Base-by-base conservation (phyloP, 1,140 invertebrate species). In the Fopius arisanus region DNA sequence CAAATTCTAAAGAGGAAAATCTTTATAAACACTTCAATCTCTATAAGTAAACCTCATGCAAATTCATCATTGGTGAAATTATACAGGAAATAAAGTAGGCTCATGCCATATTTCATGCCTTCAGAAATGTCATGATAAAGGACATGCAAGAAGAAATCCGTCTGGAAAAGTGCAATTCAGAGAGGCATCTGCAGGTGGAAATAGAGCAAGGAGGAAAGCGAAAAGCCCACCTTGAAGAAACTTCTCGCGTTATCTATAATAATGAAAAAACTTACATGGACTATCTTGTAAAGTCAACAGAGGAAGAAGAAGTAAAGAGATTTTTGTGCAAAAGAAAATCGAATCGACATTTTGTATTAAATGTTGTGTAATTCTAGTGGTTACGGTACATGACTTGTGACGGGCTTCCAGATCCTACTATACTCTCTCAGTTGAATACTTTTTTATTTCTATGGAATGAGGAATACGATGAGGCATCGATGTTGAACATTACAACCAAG, bases 371-470 rank as follows among this genome's bases (percentile, higher is more conserved):
- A 33, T 82, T 87, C 29, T 78, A 93, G 83, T 93, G 92, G 92
- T 73, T 87, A 29, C 88, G 90, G 37, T 92, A 90, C 74, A 86
- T 92, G 82, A 88, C 88, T 7, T 93, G 92, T 77, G 90, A 91
- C 65, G 90, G 91, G 23, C 82, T 93, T n/a, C 92, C 92, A 0
- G 89, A 92, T 81, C 90, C 91, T 0, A 84, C 82, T 2, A 86
- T 87, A 75, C 82, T 90, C 10, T 84, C 88, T 5, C 88, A 91
- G 67, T 85, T 93, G 79, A 91, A 92, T 68, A 91, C 90, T 0
- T 93, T 91, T 72, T 81, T 92, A 5, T 91, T 90, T 77, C 81
- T 92, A 7, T 92, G 91, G 91, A 84, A 89, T 28, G 76, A 89
- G 65, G 83, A 88, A 41, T 83, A 90, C 3, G 82, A 89, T 2